A percentile compares a stretch with the other conserved stretches of the same genome.
Evolutionary conservation across 2,797 vertebrate genomes (phyloP).

Genomic region (Lepus townsendii): DNA sequence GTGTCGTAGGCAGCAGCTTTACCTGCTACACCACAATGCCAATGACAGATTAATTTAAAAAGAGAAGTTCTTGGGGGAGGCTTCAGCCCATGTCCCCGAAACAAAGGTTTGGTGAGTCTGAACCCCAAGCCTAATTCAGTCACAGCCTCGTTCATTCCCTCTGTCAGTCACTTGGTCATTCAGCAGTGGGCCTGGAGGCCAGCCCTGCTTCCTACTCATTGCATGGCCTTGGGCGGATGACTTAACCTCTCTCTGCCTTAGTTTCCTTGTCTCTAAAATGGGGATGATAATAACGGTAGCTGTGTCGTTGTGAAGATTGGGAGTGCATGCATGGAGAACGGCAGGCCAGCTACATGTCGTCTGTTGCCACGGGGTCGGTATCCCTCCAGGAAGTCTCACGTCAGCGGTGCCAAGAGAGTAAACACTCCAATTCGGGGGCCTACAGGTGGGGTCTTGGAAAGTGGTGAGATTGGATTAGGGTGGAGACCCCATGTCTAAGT

Average conservation of each 20-base stretch:
- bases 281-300: neutral
- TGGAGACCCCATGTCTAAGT: too few relatives aligned
- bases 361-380: too few relatives aligned
- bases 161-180: too few relatives aligned
- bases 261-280: slow-evolving; percentile 17
- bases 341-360: too few relatives aligned
- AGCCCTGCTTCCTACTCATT: neutral
- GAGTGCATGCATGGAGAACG: too few relatives aligned
- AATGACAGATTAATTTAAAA: neutral
- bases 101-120: neutral
- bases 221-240: neutral
- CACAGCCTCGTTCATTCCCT: neutral
- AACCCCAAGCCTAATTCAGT: neutral
- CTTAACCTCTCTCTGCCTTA: neutral
- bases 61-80: neutral
- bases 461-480: too few relatives aligned
- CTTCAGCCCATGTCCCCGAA: neutral
- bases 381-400: too few relatives aligned
- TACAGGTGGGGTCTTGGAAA: too few relatives aligned
- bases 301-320: neutral
- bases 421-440: too few relatives aligned
- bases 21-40: too few relatives aligned
- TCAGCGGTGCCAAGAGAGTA: too few relatives aligned
- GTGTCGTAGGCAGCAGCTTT: too few relatives aligned
- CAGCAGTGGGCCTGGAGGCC: neutral